A percentile compares a stretch with the other conserved stretches of the same genome.
These are phyloP conservation scores for Paramisgurnus dabryanus DNA, from an alignment of 2,113 vertebrate genomes.

Conservation along the genomic window DNA sequence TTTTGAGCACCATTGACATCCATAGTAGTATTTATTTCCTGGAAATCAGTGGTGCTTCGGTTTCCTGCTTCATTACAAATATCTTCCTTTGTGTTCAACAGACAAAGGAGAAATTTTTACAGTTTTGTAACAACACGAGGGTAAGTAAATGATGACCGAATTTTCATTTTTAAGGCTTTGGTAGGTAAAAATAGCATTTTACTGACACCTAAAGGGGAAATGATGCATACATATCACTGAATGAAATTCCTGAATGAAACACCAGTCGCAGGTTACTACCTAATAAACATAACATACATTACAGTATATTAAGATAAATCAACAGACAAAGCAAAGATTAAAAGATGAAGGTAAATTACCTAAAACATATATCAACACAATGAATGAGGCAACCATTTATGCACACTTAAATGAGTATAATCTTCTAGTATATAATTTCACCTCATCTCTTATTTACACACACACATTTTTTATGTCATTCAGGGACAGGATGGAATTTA, in stretches of 20 bases:
- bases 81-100: too few relatives aligned
- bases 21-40: too few relatives aligned
- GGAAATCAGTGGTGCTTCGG: too few relatives aligned
- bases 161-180: too few relatives aligned
- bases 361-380: neutral
- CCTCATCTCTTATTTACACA: neutral
- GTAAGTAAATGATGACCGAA: too few relatives aligned
- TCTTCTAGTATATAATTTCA: neutral
- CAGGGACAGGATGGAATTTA: neutral
- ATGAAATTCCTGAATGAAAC: neutral
- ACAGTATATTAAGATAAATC: constrained; percentile 3
- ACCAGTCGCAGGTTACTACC: neutral
- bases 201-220: constrained; percentile 35
- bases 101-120: too few relatives aligned
- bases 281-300: constrained; percentile 6
- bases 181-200: neutral
- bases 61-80: too few relatives aligned
- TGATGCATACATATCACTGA: neutral
- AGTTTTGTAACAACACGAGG: too few relatives aligned
- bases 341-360: neutral
- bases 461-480: constrained; percentile 2
- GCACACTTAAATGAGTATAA: neutral
- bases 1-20: too few relatives aligned
- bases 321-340: neutral
- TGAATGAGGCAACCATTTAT: neutral